Conservation (phyloP, 2,888 invertebrate genomes). For the Gandaritis pyraliata region DNA sequence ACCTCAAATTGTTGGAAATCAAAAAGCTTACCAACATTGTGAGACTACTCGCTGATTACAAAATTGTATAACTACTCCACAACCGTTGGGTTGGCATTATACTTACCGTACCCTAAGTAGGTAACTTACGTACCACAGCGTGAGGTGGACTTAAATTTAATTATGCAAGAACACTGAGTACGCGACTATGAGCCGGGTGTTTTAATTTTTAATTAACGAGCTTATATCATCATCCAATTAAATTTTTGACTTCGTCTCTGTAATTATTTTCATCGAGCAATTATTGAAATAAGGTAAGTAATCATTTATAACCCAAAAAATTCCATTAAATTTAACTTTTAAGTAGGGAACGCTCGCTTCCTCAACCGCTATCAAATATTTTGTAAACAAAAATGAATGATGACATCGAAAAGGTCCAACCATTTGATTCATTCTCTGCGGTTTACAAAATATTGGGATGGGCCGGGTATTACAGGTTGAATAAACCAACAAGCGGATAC, state of each 20-base stretch:
- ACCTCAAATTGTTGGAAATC: no score
- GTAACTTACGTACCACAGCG: constrained; percentile 14
- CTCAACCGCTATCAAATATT: constrained; percentile 33
- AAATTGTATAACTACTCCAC: no score
- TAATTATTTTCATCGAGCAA: constrained; percentile 12
- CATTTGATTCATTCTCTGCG: constrained; percentile 51
- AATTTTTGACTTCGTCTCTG: constrained; percentile 12
- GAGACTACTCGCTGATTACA: no score
- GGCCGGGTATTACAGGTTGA: constrained; percentile 50
- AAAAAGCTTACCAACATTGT: no score
- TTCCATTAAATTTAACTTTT: constrained; percentile 10
- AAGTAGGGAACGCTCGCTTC: constrained; percentile 17
- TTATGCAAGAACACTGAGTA: constrained; percentile 25
- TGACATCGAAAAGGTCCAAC: constrained; percentile 41
- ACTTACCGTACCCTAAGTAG: constrained; percentile 9
- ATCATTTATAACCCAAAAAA: constrained; percentile 9
- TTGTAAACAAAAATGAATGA: constrained; percentile 35
- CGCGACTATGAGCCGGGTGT: constrained; percentile 11
- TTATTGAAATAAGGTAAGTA: constrained; percentile 13
- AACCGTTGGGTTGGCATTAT: not conserved
- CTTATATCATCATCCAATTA: constrained; percentile 17
- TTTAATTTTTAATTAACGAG: constrained; percentile 21
- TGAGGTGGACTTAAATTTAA: constrained; percentile 19
- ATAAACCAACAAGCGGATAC: constrained; percentile 41
- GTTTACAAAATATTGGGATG: constrained; percentile 47